Evolutionary conservation across 2,113 vertebrate genomes (phyloP), one percentile per base, ranked within the genome.

Genomic region (Hassar affinis): DNA sequence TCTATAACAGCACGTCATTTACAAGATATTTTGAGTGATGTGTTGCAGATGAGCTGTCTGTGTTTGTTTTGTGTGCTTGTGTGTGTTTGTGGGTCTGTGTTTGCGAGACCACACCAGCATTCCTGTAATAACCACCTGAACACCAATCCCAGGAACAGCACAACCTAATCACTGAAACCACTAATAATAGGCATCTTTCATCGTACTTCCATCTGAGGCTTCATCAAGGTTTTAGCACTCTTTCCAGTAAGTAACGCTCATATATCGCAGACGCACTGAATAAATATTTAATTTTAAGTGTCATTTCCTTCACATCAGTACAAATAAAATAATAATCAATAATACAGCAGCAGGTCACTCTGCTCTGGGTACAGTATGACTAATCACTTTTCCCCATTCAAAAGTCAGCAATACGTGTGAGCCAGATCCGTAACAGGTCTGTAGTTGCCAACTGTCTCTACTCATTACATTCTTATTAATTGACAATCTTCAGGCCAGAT

Each of bases 401-500:
- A 59, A n/a, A 45, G 22, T 25, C 22, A 76, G n/a, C 27, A 68
- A 49, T 68, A 27, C 57, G 14, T 47, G 10, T 17, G 22, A 22
- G 35, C 6, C 38, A 22, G 66, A 45, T 80, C 45, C 71, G 18
- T 9, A 25, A 61, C 6, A 17, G n/a, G 27, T 14, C 27, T 7
- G 62, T 18, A 35, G 47, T 33, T 22, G n/a, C 62, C 68, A 68
- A 25, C 79, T 42, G 30, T 17, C 30, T 52, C 22, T 78, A 25
- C 74, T 71, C 15, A 52, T 85, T 69, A 35, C 25, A 38, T 30
- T 27, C 54, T 81, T 27, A 33, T 61, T 61, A 79, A 35, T 49
- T 74, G 56, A n/a, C 45, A 54, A 45, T 57, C 7, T 15, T 75
- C 9, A 75, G 42, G 59, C 22, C 10, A 1, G 38, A 45, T 45